Conservation (phyloP, 1,140 invertebrate species). For the Orchesella cincta region DNA sequence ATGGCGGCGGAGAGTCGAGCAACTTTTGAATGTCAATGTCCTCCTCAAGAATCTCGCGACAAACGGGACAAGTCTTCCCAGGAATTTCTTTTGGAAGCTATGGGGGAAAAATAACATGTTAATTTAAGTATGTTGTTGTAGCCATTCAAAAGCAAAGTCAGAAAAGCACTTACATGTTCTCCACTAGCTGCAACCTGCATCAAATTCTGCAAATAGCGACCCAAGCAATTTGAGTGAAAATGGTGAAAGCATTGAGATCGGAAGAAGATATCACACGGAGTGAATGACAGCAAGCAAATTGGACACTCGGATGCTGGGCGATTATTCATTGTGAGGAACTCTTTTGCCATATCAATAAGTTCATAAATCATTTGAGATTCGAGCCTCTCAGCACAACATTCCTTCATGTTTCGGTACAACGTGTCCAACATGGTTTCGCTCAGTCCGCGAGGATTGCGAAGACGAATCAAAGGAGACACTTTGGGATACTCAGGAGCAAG, state of each 20-base stretch:
- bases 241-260: conserved; percentile 61
- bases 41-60: conserved; percentile 54
- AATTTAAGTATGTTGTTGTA: background rate
- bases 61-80: conserved; percentile 57
- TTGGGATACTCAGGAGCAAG: conserved; percentile 51
- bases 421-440: conserved; percentile 36
- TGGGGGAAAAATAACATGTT: background rate
- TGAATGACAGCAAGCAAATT: conserved; percentile 59
- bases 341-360: conserved; percentile 52
- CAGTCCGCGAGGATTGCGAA: conserved; percentile 46
- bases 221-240: conserved; percentile 59
- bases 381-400: conserved; percentile 38
- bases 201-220: conserved; percentile 52
- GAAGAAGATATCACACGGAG: conserved; percentile 56
- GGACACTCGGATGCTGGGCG: conserved; percentile 59
- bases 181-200: conserved; percentile 29
- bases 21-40: conserved; percentile 51
- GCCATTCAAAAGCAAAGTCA: background rate
- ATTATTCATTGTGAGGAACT: conserved; percentile 59
- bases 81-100: conserved; percentile 38
- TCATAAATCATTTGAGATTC: conserved; percentile 49
- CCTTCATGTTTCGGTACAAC: conserved; percentile 28
- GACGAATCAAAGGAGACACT: conserved; percentile 32
- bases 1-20: conserved; percentile 44
- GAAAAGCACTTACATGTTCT: conserved; percentile 33